Evolutionary conservation across 2,797 vertebrate species (phyloP).

Genomic region (Aratinga solstitialis): DNA sequence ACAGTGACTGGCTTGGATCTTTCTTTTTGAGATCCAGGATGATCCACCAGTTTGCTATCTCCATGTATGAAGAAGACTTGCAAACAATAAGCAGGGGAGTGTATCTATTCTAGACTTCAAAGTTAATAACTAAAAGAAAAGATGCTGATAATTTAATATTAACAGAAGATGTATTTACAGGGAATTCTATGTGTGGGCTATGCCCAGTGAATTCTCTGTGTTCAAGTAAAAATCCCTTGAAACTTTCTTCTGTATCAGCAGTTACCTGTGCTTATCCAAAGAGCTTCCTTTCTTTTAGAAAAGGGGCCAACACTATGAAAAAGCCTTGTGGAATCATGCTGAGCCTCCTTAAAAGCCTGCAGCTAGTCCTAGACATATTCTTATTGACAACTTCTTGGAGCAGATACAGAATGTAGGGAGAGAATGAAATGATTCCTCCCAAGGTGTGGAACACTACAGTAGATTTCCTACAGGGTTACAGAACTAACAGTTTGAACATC

Average conservation of each 20-base stretch:
- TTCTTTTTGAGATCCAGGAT: background rate
- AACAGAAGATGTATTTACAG: background rate
- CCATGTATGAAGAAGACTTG: background rate
- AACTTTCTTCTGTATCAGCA: background rate
- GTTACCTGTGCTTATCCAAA: background rate
- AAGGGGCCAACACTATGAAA: background rate
- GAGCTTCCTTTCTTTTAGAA: background rate
- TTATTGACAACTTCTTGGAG: background rate
- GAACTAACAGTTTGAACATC: background rate
- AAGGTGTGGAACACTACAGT: background rate
- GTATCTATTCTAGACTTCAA: background rate
- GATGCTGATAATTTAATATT: background rate
- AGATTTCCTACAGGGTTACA: background rate
- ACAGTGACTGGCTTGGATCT: background rate
- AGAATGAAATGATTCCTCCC: background rate
- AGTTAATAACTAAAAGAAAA: background rate
- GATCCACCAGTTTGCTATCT: background rate
- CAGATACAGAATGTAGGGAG: background rate
- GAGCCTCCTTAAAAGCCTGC: background rate
- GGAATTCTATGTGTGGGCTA: background rate
- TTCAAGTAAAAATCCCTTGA: background rate
- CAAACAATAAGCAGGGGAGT: background rate
- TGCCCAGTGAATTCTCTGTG: background rate
- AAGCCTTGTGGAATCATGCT: background rate
- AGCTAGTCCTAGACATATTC: background rate